Base-by-base conservation (phyloP, 2,113 vertebrate genomes). In the Narcine bancroftii region DNA sequence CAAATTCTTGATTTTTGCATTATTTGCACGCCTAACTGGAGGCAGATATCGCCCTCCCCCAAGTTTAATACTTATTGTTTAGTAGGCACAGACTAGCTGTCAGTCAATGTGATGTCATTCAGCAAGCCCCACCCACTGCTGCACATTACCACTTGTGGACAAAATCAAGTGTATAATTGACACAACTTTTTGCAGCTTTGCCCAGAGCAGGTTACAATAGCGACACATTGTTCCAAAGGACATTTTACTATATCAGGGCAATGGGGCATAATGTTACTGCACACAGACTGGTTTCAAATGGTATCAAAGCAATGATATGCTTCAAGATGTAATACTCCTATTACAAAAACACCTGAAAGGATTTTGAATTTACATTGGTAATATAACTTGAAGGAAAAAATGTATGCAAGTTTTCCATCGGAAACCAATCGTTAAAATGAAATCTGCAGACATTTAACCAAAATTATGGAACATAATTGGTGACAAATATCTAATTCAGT, bases 31-130 rank as follows among this genome's bases (percentile, higher is more conserved):
- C 39, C 65, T 69, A 42, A 91, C 89, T 91, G 89, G 24, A 71
- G 45, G 24, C 65, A 45, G 89, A 0, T 69, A 26, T 91, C 39
- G 11, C 89, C 65, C 81, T 60, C 89, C 89, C 89, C 65, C 65
- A 47, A 42, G 65, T 91, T 91, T 91, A 66, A 91, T 69, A 91
- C 89, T 91, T 71, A 91, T 91, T 91, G 89, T 91, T 91, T 91
- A 29, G 89, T 91, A 69, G 71, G 89, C 89, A 91, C 42, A 91
- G 65, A 66, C n/a, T 47, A 91, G 24, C 89, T 69, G 39, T 91
- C 87, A 91, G 89, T 91, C 89, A 91, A 91, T 91, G 89, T 91
- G 89, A 91, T 91, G 89, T 91, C 89, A 91, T 47, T 69, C 89
- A 69, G 89, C 65, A 91, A 71, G 89, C 39, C 89, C 65, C 89